Conservation (phyloP, 2,113 vertebrate species). For the Hystrix brachyura region DNA sequence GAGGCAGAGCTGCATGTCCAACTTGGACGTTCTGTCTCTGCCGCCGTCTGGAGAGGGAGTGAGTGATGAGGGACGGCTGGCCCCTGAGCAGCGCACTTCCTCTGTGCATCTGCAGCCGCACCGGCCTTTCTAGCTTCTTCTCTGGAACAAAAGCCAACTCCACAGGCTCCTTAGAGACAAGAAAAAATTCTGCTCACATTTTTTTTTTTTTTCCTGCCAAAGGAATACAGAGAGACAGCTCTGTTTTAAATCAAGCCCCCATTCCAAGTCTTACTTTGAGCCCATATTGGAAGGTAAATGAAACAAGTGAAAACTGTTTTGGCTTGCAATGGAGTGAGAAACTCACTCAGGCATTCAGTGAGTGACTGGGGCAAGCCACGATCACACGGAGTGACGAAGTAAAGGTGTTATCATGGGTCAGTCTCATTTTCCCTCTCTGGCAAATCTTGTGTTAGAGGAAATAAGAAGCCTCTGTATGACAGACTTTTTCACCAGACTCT, state of each 20-base stretch:
- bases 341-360: conserved; percentile 4
- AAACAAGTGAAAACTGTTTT: conserved; percentile 64
- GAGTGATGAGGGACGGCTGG: conserved; percentile 51
- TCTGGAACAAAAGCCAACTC: conserved; percentile 37
- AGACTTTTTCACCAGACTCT: not conserved
- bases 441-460: conserved; percentile 54
- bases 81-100: conserved; percentile 57
- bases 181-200: conserved; percentile 57
- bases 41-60: conserved; percentile 54
- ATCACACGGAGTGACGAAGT: not conserved
- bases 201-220: conserved; percentile 63
- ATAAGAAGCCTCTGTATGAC: not conserved
- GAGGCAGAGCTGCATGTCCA: conserved; percentile 22
- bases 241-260: conserved; percentile 74
- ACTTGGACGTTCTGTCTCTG: conserved; percentile 60
- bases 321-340: conserved; percentile 34
- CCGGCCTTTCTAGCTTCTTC: conserved; percentile 53
- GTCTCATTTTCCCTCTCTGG: not conserved
- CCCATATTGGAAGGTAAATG: conserved; percentile 57
- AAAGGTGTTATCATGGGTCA: not conserved
- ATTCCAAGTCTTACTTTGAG: conserved; percentile 45
- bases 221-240: conserved; percentile 55
- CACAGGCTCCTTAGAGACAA: conserved; percentile 50
- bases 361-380: not conserved
- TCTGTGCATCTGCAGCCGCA: conserved; percentile 22